Base-by-base conservation (phyloP, 2,888 invertebrate genomes). In the Teleiodes luculella region DNA sequence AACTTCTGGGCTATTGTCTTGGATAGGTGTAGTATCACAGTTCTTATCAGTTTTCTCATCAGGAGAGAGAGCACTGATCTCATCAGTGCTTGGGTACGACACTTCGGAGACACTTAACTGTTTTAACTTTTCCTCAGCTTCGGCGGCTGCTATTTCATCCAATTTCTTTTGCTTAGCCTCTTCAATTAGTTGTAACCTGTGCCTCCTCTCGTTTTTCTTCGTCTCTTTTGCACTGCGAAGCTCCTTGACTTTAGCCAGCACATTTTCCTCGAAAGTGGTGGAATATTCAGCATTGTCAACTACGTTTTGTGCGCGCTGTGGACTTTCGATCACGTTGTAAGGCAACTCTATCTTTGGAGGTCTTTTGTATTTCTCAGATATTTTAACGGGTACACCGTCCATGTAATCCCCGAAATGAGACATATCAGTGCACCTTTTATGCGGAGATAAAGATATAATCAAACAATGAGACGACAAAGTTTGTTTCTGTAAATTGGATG, bases 341-440 rank as follows among this genome's bases (percentile, higher is more conserved):
- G 92, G 92, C 59, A 93, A 82, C 58, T 91, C 92, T 48, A 85
- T 81, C 62, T 74, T 68, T 54, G 94, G 93, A 20, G 96, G 96
- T 62, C 95, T 94, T 78, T 95, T 95, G 76, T 95, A 97, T 69
- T 93, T 94, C 82, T 97, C 96, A 47, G 95, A 94, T 81, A 97
- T 96, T 91, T 96, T 96, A 57, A 97, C 96, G 71, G 95, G 94
- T 66, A 97, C 94, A 64, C 94, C 95, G 83, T 96, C 96, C 93
- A 95, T 94, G 72, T 92, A 94, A 73, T 92, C 91, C 31, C 80
- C 80, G 63, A 86, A 87, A 77, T 86, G 88, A 77, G 87, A 87
- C 89, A 89, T 89, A 80, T 79, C 86, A 80, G 76, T 65, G 62
- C 61, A 64, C 63, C 72, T 61, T 62, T 63, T 60, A 56, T 57